Evolutionary conservation across 2,113 vertebrate genomes (phyloP).

Genomic region (Pimephales promelas): DNA sequence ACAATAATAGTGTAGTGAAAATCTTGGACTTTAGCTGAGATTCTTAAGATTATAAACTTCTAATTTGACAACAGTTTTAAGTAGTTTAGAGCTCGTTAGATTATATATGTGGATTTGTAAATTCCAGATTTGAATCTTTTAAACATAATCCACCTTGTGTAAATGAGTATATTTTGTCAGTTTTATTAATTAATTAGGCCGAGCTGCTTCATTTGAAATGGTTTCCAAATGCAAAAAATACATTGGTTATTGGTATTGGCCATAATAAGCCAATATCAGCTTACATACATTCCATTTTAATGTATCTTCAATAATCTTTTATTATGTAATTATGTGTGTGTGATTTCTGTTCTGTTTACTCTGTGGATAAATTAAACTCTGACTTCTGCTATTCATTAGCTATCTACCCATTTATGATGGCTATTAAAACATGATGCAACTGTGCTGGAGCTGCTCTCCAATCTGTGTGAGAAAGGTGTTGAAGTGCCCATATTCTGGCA

Average conservation of each 20-base stretch:
- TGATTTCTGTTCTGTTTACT: not conserved
- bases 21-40: too few species aligned
- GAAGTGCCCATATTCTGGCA: not conserved
- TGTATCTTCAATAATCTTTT: not conserved
- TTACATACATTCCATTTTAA: not conserved
- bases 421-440: not conserved
- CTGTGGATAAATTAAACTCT: slow-evolving; percentile 1
- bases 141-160: not conserved
- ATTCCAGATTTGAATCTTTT: not conserved
- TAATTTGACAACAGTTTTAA: too few species aligned
- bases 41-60: too few species aligned
- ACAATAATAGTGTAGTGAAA: too few species aligned
- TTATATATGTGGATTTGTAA: not conserved
- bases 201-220: not conserved
- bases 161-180: not conserved
- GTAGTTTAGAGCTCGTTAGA: not conserved
- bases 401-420: not conserved
- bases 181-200: not conserved
- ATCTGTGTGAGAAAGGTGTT: not conserved
- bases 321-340: not conserved
- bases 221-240: not conserved
- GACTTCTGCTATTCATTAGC: not conserved
- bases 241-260: not conserved
- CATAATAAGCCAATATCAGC: not conserved
- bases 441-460: not conserved